These are phyloP conservation scores for Schizotus pectinicornis DNA, from an alignment of 2,888 invertebrate genomes.

Conservation along the genomic window DNA sequence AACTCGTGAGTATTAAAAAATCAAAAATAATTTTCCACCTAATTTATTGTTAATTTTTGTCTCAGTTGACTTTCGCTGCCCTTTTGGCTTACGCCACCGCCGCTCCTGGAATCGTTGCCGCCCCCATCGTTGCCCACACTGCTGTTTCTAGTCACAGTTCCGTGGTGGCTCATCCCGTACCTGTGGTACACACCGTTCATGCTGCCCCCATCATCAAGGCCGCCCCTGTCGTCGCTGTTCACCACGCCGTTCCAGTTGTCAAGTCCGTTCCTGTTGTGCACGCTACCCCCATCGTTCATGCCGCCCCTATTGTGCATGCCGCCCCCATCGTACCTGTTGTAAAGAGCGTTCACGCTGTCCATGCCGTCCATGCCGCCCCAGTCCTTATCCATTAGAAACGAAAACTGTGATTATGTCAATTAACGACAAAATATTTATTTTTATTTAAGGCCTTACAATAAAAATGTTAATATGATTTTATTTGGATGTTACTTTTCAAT, in stretches of 20 bases:
- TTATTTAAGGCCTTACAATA: constrained; percentile 15
- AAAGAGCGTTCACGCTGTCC: constrained; percentile 45
- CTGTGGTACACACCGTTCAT: constrained; percentile 51
- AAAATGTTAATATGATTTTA: constrained; percentile 1
- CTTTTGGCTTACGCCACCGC: constrained; percentile 40
- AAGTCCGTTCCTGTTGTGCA: constrained; percentile 40
- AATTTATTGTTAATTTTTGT: constrained; percentile 6
- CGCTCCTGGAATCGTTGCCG: constrained; percentile 31
- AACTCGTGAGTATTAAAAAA: constrained; percentile 9
- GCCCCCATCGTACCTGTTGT: constrained; percentile 46
- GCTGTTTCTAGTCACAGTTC: constrained; percentile 43
- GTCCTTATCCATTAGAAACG: constrained; percentile 25
- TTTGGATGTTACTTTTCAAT: neutral
- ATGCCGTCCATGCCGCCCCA: constrained; percentile 43
- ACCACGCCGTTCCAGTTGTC: constrained; percentile 23
- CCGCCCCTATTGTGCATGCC: constrained; percentile 37
- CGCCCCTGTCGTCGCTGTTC: constrained; percentile 30
- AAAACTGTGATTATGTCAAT: constrained; percentile 6
- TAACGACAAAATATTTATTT: constrained; percentile 8
- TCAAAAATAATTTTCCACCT: too few relatives aligned
- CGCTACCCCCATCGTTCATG: constrained; percentile 39
- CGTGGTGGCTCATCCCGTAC: constrained; percentile 32
- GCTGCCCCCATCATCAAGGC: constrained; percentile 40
- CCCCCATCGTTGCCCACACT: constrained; percentile 37
- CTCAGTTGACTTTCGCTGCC: constrained; percentile 31